These are phyloP conservation scores for Ashinkailepas kermadecensis DNA, from an alignment of 2,888 invertebrate species.

Conservation along the genomic window DNA sequence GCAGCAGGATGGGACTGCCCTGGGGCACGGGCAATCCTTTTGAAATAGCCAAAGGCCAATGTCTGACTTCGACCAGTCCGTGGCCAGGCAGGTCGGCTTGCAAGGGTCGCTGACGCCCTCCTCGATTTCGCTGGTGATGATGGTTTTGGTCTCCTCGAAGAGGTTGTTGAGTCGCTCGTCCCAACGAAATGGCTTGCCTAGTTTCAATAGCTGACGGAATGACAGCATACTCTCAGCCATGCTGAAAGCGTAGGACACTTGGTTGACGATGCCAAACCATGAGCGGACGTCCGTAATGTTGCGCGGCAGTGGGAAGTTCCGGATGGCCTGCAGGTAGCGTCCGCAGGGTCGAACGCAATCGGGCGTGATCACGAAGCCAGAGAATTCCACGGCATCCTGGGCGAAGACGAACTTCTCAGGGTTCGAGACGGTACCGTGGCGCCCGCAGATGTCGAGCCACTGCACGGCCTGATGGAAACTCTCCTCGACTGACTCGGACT, in stretches of 20 bases:
- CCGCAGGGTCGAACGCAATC: too few species aligned
- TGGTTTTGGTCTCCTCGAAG: too few species aligned
- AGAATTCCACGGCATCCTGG: background rate
- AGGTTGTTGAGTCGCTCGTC: background rate
- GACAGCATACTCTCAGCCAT: too few species aligned
- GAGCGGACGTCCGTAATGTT: constrained; percentile 21
- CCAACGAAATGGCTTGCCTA: constrained; percentile 7
- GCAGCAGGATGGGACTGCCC: background rate
- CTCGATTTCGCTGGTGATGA: too few species aligned
- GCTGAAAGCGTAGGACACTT: constrained; percentile 23
- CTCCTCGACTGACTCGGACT: constrained; percentile 2
- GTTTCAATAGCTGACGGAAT: too few species aligned
- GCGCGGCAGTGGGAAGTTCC: constrained; percentile 7
- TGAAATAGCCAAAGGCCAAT: constrained; percentile 26
- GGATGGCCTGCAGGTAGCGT: background rate
- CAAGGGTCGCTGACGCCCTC: background rate
- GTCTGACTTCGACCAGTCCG: constrained; percentile 22
- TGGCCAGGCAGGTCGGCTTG: constrained; percentile 21
- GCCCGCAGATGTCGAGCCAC: constrained; percentile 19
- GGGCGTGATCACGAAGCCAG: constrained; percentile 20
- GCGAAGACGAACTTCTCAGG: constrained; percentile 18
- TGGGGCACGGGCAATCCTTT: constrained; percentile 11
- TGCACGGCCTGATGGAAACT: background rate
- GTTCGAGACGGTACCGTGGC: constrained; percentile 20
- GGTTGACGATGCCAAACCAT: constrained; percentile 9